Conservation (phyloP, 2,888 invertebrate species). For the Xestobium rufovillosum region DNA sequence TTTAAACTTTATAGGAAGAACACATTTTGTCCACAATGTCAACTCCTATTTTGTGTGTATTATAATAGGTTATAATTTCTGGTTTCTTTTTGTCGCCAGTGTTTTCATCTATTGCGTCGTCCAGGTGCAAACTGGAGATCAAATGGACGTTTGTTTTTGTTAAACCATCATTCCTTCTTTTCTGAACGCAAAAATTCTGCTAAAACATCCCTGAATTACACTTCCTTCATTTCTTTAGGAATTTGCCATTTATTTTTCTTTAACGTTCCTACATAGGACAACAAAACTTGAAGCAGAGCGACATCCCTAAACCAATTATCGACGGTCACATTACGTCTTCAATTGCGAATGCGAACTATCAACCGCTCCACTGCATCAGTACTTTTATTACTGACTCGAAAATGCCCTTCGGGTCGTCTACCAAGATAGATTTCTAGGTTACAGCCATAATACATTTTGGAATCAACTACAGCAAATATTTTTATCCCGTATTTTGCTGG, state of each 20-base stretch:
- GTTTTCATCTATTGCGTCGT: conserved; percentile 3
- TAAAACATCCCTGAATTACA: conserved; percentile 7
- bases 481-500: conserved; percentile 31
- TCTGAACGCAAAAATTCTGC: conserved; percentile 21
- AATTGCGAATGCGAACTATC: too few species aligned
- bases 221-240: conserved; percentile 7
- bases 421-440: conserved; percentile 29
- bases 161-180: conserved; percentile 21
- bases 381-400: too few species aligned
- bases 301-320: conserved; percentile 4
- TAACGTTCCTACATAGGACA: conserved; percentile 26
- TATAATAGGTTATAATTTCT: conserved; percentile 27
- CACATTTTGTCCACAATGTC: conserved; percentile 31
- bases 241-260: conserved; percentile 26
- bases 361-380: too few species aligned
- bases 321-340: too few species aligned
- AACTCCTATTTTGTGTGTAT: conserved; percentile 28
- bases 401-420: conserved; percentile 26
- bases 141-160: conserved; percentile 20
- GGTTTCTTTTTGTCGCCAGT: conserved; percentile 15
- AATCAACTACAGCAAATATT: conserved; percentile 26
- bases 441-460: too few species aligned
- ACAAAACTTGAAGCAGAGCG: conserved; percentile 15
- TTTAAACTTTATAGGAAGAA: conserved; percentile 27
- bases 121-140: conserved; percentile 22